Percentiles rank a stretch among this genome's conserved stretches.
Evolutionary conservation across 2,888 invertebrate genomes (phyloP).

Genomic region (Caenorhabditis afra): DNA sequence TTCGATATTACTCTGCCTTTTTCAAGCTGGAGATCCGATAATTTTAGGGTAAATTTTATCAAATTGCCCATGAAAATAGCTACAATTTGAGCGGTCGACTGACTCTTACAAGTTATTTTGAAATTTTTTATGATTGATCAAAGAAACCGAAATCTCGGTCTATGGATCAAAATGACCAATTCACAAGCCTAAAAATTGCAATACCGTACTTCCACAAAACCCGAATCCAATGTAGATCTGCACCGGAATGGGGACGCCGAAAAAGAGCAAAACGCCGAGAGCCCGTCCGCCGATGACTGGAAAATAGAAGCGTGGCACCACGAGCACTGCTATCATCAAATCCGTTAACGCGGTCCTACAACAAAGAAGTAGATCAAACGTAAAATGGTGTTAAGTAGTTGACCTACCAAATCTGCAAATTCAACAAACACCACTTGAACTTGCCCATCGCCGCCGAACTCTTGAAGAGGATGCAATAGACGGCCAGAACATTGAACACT

Average conservation of each 20-base stretch:
- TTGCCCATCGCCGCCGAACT: slow-evolving; percentile 19
- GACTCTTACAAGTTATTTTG: too few relatives aligned
- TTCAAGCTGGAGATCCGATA: too few relatives aligned
- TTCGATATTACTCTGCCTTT: too few relatives aligned
- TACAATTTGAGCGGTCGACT: too few relatives aligned
- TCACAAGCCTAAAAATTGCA: too few relatives aligned
- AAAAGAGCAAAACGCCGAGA: slow-evolving; percentile 10
- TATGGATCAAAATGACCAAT: too few relatives aligned
- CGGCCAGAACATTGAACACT: slow-evolving; percentile 5
- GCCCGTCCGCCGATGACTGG: slow-evolving; percentile 37
- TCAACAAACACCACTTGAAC: slow-evolving; percentile 45
- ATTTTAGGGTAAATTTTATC: too few relatives aligned
- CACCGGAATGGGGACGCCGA: slow-evolving; percentile 3
- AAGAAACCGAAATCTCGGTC: too few relatives aligned
- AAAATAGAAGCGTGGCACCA: slow-evolving; percentile 23
- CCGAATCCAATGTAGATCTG: slow-evolving; percentile 35
- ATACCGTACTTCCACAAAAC: slow-evolving; percentile 13
- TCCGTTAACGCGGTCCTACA: slow-evolving; percentile 28
- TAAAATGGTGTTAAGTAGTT: too few relatives aligned
- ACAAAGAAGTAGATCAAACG: not conserved
- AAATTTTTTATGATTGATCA: too few relatives aligned
- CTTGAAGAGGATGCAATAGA: slow-evolving; percentile 22
- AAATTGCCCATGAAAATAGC: too few relatives aligned
- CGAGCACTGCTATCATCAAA: not conserved
- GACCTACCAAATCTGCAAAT: slow-evolving; percentile 40